phyloP scores from a whole-genome alignment of 1,140 invertebrate genomes.

The Phymastichus coffea region DNA sequence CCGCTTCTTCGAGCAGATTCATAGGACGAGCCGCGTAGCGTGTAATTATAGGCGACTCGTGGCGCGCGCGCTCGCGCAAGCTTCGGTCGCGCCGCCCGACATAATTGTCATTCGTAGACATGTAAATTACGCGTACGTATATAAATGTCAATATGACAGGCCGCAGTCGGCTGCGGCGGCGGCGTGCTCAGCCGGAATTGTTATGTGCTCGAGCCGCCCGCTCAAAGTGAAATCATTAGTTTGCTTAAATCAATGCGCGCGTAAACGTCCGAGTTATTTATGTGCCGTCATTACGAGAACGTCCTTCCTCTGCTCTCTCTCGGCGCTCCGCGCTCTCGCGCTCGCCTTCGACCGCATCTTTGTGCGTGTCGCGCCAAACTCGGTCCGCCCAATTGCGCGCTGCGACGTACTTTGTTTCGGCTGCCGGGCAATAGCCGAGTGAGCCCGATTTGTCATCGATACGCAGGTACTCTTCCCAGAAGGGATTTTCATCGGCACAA shows the following conservation, averaged over 20 bases:
- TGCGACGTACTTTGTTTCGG: too few relatives aligned
- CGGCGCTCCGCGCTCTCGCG: constrained; percentile 17
- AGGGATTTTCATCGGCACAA: constrained; percentile 22
- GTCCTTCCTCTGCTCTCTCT: constrained; percentile 44
- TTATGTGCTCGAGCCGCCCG: constrained; percentile 35
- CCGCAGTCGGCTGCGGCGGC: constrained; percentile 44
- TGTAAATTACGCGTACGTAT: constrained; percentile 53
- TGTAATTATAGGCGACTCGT: too few relatives aligned
- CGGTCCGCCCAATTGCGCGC: too few relatives aligned
- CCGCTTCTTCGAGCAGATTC: too few relatives aligned
- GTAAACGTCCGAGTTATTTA: constrained; percentile 58
- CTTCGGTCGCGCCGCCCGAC: too few relatives aligned
- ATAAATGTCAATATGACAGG: constrained; percentile 57
- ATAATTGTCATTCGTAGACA: constrained; percentile 55
- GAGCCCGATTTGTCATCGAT: too few relatives aligned
- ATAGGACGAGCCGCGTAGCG: too few relatives aligned
- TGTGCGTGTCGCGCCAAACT: too few relatives aligned
- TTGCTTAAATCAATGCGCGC: constrained; percentile 59
- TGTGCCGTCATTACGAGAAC: constrained; percentile 55
- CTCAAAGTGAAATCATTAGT: constrained; percentile 60
- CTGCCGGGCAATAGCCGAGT: too few relatives aligned
- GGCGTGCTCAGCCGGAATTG: constrained; percentile 10
- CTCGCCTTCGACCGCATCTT: not conserved
- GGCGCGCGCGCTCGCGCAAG: too few relatives aligned
- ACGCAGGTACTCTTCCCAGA: too few relatives aligned